Evolutionary conservation across 2,797 vertebrate genomes (phyloP), one percentile per base, ranked within the genome.

Genomic region (Clangula hyemalis): DNA sequence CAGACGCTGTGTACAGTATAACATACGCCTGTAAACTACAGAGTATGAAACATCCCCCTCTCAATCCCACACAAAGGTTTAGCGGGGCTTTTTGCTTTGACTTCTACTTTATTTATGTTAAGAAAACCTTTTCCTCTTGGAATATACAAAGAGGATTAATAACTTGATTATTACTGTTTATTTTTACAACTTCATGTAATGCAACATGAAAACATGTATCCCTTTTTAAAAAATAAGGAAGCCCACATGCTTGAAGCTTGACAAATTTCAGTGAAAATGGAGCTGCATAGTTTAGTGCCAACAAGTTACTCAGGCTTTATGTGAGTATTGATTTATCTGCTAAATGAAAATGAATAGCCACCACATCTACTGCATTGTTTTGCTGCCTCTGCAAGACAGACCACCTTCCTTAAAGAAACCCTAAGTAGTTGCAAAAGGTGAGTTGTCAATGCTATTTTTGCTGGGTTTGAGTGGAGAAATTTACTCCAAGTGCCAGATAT

Each of bases 301-400:
- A 97, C 89, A 97, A 97, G 86, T 94, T 97, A 98, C 97, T 97
- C 95, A 97, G 80, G 87, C 89, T 98, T 96, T 96, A 94, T 93
- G 79, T 81, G 93, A 76, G 70, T 97, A 97, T 97, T 97, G 97
- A 98, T 98, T 97, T 95, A 95, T 92, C 96, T 95, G 56, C 92
- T 94, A 92, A 96, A 97, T 95, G 78, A 97, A 96, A 97, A 95
- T 87, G 74, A 97, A 94, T 91, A 94, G 91, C 84, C 77, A 83
- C 88, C 75, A 61, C 62, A 95, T 96, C 85, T 89, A 68, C 88
- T 71, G 94, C 91, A 96, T 90, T 94, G 92, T 94, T 97, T 97
- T 96, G 94, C 92, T 95, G 91, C 90, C 94, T 97, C 94, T 95
- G 93, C 91, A 96, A 94, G 74, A 72, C 49, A 89, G 54, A 92